Evolutionary conservation across 2,113 vertebrate species (phyloP), one percentile per base, ranked within the genome.

Genomic region (Cottus gobio): DNA sequence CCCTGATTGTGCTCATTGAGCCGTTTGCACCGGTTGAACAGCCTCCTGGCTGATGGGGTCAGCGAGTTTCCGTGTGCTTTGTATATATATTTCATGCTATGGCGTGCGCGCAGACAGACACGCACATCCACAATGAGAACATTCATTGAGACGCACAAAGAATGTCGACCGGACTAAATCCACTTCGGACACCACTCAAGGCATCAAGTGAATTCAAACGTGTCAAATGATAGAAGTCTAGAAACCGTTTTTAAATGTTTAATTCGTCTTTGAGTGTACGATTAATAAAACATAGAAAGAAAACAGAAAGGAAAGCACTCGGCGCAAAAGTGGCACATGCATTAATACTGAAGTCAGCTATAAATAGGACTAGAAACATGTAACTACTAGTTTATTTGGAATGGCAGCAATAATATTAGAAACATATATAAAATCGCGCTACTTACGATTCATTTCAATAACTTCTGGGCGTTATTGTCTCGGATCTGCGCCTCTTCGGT

Each of bases 1-100:
- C 88, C 64, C 92, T 95, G 93, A 96, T 96, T 96, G 95, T 95
- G 94, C 95, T 95, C 96, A 95, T 95, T 96, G 87, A 93, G 86
- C 89, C 89, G 79, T 90, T 95, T 95, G 95, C 95, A 95, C 95
- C 94, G 89, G 91, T 95, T 94, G 94, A 86, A 92, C 94, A 95
- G 94, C 90, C 91, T 93, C 54, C 63, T 79, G 80, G 7, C 62
- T 36, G 56, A 92, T 34, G 34, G 34, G 96, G 95, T 97, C 95
- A 94, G 83, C 91, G 94, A 96, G 95, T 97, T 97, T 96, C 75
- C 90, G 93, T 91, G 94, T 90, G 94, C 86, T 93, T 89, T 85
- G 89, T 15, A 90, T 92, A 84, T 93, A 91, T 88, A 91, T 90
- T 87, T 91, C 86, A 93, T 88, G 85, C 76, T 86, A 87, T 88